phyloP scores from a whole-genome alignment of 2,113 vertebrate species.

The Fukomys damarensis region DNA sequence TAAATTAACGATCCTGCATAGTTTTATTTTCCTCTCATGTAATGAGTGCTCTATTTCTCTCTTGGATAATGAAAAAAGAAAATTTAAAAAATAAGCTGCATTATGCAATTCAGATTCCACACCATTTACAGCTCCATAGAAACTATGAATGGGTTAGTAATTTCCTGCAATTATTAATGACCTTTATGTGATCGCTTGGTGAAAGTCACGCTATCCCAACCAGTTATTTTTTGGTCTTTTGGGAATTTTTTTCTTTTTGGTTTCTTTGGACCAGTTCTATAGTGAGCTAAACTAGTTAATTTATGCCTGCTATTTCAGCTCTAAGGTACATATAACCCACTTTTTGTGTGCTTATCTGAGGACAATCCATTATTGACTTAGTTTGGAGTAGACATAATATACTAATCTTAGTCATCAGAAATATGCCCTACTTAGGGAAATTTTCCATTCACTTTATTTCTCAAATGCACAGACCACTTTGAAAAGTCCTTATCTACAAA shows the following conservation, averaged over 20 bases:
- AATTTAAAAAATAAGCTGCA: conserved; percentile 73
- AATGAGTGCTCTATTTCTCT: conserved; percentile 83
- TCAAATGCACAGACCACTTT: conserved; percentile 64
- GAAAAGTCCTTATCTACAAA: conserved; percentile 71
- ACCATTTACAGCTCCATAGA: conserved; percentile 76
- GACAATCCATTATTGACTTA: conserved; percentile 64
- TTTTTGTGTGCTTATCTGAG: conserved; percentile 69
- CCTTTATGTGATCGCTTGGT: conserved; percentile 73
- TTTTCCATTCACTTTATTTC: conserved; percentile 68
- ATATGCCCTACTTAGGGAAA: conserved; percentile 56
- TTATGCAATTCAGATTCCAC: conserved; percentile 81
- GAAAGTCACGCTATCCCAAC: conserved; percentile 71
- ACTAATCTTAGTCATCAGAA: conserved; percentile 71
- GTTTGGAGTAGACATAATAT: conserved; percentile 56
- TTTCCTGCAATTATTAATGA: conserved; percentile 85
- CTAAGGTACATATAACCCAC: conserved; percentile 55
- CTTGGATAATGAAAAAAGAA: conserved; percentile 81
- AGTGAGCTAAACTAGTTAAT: conserved; percentile 65
- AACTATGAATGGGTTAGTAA: conserved; percentile 79
- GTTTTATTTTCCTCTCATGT: conserved; percentile 77
- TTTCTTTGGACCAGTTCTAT: conserved; percentile 63
- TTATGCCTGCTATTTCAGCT: conserved; percentile 61
- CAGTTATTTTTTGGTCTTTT: conserved; percentile 60
- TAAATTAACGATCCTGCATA: conserved; percentile 80
- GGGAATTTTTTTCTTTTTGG: conserved; percentile 41